A percentile compares a stretch with the other conserved stretches of the same genome.
These are phyloP conservation scores for Pyrrhia umbra DNA, from an alignment of 2,888 invertebrate genomes.

Conservation along the genomic window DNA sequence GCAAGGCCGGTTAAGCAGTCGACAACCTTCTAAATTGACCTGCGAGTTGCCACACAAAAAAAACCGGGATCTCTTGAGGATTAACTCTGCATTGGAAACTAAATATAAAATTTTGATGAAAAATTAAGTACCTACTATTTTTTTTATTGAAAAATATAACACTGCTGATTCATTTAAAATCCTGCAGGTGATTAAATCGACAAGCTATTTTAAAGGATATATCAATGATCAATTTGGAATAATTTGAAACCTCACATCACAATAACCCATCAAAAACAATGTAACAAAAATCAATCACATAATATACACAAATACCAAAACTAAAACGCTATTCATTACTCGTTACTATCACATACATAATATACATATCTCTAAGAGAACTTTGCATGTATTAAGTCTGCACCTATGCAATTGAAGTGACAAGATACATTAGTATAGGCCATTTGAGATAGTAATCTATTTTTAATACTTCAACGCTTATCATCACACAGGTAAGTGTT, in stretches of 20 bases:
- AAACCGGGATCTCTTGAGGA: too few relatives aligned
- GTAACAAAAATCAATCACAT: constrained; percentile 59
- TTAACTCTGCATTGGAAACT: too few relatives aligned
- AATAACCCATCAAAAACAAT: constrained; percentile 51
- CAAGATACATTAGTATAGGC: constrained; percentile 35
- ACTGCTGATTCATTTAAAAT: too few relatives aligned
- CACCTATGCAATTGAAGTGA: constrained; percentile 38
- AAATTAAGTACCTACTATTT: too few relatives aligned
- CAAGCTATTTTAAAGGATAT: constrained; percentile 39
- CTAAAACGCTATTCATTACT: constrained; percentile 69
- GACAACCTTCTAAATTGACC: too few relatives aligned
- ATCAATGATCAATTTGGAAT: constrained; percentile 35
- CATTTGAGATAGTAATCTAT: constrained; percentile 28
- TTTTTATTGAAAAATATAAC: too few relatives aligned
- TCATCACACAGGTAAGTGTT: background rate
- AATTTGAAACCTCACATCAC: constrained; percentile 32
- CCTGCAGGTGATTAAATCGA: too few relatives aligned
- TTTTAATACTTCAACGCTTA: constrained; percentile 21
- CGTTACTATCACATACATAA: constrained; percentile 75
- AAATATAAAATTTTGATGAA: too few relatives aligned
- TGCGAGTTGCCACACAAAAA: too few relatives aligned
- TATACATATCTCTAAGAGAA: constrained; percentile 71
- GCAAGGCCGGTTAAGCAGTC: too few relatives aligned
- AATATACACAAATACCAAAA: constrained; percentile 68
- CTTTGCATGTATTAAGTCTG: constrained; percentile 62